Conservation (phyloP, 1,140 invertebrate genomes). For the Proctacanthus coquilletti region DNA sequence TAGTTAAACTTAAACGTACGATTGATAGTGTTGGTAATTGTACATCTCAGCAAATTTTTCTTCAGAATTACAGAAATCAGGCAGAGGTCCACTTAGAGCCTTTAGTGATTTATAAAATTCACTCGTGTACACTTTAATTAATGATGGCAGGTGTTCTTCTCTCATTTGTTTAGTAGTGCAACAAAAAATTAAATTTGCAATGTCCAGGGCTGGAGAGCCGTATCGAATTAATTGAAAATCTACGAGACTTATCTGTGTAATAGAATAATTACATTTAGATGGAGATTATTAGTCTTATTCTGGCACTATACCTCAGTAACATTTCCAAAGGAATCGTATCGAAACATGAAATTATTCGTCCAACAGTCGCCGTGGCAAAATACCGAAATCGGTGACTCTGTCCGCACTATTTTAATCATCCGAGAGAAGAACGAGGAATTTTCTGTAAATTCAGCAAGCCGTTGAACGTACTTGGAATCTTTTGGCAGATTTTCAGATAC, state of each 20-base stretch:
- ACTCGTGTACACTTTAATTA: slow-evolving; percentile 38
- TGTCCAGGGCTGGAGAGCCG: slow-evolving; percentile 49
- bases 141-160: slow-evolving; percentile 35
- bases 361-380: slow-evolving; percentile 61
- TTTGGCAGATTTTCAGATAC: slow-evolving; percentile 37
- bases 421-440: slow-evolving; percentile 47
- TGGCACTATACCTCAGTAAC: slow-evolving; percentile 36
- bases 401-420: slow-evolving; percentile 46
- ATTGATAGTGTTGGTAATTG: too few relatives aligned
- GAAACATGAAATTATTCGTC: slow-evolving; percentile 58
- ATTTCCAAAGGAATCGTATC: slow-evolving; percentile 32
- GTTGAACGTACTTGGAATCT: slow-evolving; percentile 39
- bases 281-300: too few relatives aligned
- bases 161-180: slow-evolving; percentile 45
- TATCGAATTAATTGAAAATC: slow-evolving; percentile 55
- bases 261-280: slow-evolving; percentile 10
- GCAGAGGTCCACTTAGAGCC: slow-evolving; percentile 28
- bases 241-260: slow-evolving; percentile 45
- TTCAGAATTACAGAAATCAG: slow-evolving; percentile 26
- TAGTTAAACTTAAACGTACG: background rate
- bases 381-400: slow-evolving; percentile 43
- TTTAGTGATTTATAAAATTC: slow-evolving; percentile 32
- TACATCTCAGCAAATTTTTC: slow-evolving; percentile 40
- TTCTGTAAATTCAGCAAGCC: slow-evolving; percentile 41
- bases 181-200: slow-evolving; percentile 48